These are phyloP conservation scores for Drosophila histrio DNA, from an alignment of 2,888 invertebrate species.

Conservation along the genomic window DNA sequence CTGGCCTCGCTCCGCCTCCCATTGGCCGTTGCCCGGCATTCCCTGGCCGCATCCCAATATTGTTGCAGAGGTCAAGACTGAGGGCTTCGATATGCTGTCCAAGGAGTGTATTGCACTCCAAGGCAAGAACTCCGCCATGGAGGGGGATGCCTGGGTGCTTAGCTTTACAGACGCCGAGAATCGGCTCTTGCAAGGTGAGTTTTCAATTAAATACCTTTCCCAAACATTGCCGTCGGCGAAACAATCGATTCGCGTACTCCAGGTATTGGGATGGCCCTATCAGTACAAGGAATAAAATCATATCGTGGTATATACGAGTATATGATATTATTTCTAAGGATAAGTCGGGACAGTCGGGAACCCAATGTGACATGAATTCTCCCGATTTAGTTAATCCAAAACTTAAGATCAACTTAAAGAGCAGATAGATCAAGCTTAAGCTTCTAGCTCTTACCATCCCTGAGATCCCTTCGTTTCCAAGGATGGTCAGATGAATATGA, in stretches of 20 bases:
- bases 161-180: constrained; percentile 97
- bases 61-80: constrained; percentile 96
- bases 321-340: too few relatives aligned
- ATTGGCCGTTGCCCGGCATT: constrained; percentile 96
- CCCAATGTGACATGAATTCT: too few relatives aligned
- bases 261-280: not conserved
- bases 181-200: constrained; percentile 90
- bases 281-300: not conserved
- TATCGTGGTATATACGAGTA: too few relatives aligned
- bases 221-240: constrained; percentile 13
- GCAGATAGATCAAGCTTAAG: too few relatives aligned
- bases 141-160: constrained; percentile 98
- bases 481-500: too few relatives aligned
- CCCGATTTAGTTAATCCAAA: too few relatives aligned
- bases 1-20: constrained; percentile 97
- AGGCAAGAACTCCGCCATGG: constrained; percentile 95
- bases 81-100: constrained; percentile 96
- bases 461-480: too few relatives aligned
- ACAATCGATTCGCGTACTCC: not conserved
- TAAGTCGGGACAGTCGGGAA: too few relatives aligned
- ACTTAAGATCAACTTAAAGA: too few relatives aligned
- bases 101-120: constrained; percentile 94
- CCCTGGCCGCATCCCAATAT: constrained; percentile 97
- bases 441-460: too few relatives aligned
- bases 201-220: not conserved